Percentiles rank a stretch among this genome's conserved stretches.
Conservation (phyloP, 2,888 invertebrate species). For the Nemotelus nigrinus region DNA sequence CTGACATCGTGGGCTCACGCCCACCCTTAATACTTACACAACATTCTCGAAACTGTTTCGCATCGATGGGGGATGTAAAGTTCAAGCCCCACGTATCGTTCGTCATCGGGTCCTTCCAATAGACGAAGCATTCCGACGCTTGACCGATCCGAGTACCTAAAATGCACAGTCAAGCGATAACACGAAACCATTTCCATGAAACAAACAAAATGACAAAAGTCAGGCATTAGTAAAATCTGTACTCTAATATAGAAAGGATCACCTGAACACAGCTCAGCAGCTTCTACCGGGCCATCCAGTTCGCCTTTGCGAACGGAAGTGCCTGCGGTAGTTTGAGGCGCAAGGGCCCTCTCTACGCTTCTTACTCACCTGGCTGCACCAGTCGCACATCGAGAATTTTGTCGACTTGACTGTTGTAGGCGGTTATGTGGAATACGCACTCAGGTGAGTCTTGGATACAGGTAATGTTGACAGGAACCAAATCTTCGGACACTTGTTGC, state of each 20-base stretch:
- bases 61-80: slow-evolving; percentile 97
- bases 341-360: background rate
- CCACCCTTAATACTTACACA: slow-evolving; percentile 80
- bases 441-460: slow-evolving; percentile 97
- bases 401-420: slow-evolving; percentile 98
- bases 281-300: background rate
- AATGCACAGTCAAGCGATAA: slow-evolving; percentile 54
- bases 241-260: slow-evolving; percentile 39
- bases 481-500: slow-evolving; percentile 97
- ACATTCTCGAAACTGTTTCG: slow-evolving; percentile 95
- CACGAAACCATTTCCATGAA: slow-evolving; percentile 6
- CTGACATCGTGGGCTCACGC: background rate
- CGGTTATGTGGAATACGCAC: slow-evolving; percentile 98
- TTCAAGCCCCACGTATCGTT: slow-evolving; percentile 98
- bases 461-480: slow-evolving; percentile 98
- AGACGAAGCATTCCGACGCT: slow-evolving; percentile 98
- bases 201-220: background rate
- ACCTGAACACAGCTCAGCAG: slow-evolving; percentile 7
- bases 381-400: slow-evolving; percentile 97
- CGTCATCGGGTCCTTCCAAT: slow-evolving; percentile 98
- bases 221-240: slow-evolving; percentile 29
- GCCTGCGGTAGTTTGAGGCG: no score
- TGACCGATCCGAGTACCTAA: slow-evolving; percentile 95
- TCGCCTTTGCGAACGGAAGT: no score
- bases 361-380: slow-evolving; percentile 86